A percentile compares a stretch with the other conserved stretches of the same genome.
Evolutionary conservation across 2,888 invertebrate genomes (phyloP).

Genomic region (Yponomeuta sedellus): DNA sequence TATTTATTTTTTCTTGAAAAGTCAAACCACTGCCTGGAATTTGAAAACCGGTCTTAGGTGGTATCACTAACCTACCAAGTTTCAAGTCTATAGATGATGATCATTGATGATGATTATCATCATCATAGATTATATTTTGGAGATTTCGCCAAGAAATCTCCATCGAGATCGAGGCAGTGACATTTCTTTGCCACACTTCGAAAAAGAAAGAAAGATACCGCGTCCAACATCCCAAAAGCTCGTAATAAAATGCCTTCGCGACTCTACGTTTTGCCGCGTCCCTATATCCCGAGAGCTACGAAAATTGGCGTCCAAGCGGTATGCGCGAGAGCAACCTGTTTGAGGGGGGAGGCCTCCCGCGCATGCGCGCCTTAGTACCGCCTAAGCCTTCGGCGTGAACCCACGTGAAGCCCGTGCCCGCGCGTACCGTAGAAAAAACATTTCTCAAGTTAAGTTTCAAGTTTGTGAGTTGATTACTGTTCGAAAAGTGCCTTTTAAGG

Average conservation of each 20-base stretch:
- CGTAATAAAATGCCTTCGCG: neutral
- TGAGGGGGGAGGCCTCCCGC: constrained; percentile 27
- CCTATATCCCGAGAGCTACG: constrained; percentile 47
- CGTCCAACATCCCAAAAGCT: neutral
- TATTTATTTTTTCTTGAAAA: too few relatives aligned
- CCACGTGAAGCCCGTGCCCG: constrained; percentile 40
- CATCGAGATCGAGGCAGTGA: too few relatives aligned
- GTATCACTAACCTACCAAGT: too few relatives aligned
- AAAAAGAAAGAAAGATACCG: neutral
- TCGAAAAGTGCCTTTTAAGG: constrained; percentile 39
- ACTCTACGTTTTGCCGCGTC: constrained; percentile 43
- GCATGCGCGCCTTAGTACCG: constrained; percentile 38
- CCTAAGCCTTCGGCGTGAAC: constrained; percentile 45
- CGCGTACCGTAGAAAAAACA: constrained; percentile 31
- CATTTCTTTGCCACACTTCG: too few relatives aligned
- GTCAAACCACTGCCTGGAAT: too few relatives aligned
- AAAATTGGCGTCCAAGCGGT: constrained; percentile 67
- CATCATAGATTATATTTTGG: too few relatives aligned
- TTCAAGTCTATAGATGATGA: too few relatives aligned
- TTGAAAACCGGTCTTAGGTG: too few relatives aligned
- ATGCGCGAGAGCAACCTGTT: constrained; percentile 68
- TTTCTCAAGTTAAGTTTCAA: constrained; percentile 24
- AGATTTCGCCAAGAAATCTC: too few relatives aligned
- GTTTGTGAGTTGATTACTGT: constrained; percentile 18
- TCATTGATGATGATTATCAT: too few relatives aligned